phyloP scores from a whole-genome alignment of 2,888 invertebrate genomes.

The Cataglyphis albicans region DNA sequence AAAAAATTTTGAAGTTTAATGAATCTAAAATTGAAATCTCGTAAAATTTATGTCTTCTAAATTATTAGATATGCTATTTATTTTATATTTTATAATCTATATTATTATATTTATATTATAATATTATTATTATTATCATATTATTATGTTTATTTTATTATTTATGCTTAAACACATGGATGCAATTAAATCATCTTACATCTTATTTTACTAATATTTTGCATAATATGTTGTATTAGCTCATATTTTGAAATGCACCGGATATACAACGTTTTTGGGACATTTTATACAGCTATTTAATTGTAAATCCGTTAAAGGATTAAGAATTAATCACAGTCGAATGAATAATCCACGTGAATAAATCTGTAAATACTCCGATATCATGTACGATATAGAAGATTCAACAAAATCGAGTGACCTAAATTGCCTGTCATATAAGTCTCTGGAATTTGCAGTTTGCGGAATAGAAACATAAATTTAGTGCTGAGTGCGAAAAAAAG shows the following conservation, averaged over 20 bases:
- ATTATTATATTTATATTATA: no score
- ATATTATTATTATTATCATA: neutral
- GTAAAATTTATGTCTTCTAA: neutral
- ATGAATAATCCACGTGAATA: neutral
- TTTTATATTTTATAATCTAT: neutral
- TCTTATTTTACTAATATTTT: neutral
- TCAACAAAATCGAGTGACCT: neutral
- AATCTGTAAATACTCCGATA: neutral
- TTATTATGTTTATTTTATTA: neutral
- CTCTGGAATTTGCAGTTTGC: slow-evolving; percentile 15
- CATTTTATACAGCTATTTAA: neutral
- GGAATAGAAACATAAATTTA: slow-evolving; percentile 55
- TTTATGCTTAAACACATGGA: neutral
- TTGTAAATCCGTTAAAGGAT: neutral
- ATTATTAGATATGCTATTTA: neutral
- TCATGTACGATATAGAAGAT: slow-evolving; percentile 10
- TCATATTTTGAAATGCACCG: neutral
- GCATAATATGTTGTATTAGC: neutral
- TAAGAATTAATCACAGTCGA: slow-evolving; percentile 12
- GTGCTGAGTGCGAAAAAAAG: slow-evolving; percentile 52
- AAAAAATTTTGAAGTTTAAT: neutral
- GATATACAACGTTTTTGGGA: neutral
- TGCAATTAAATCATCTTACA: neutral
- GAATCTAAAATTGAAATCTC: neutral
- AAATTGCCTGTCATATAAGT: slow-evolving; percentile 18